Conservation (phyloP, 1,140 invertebrate genomes). For the Drosophila mayri region DNA sequence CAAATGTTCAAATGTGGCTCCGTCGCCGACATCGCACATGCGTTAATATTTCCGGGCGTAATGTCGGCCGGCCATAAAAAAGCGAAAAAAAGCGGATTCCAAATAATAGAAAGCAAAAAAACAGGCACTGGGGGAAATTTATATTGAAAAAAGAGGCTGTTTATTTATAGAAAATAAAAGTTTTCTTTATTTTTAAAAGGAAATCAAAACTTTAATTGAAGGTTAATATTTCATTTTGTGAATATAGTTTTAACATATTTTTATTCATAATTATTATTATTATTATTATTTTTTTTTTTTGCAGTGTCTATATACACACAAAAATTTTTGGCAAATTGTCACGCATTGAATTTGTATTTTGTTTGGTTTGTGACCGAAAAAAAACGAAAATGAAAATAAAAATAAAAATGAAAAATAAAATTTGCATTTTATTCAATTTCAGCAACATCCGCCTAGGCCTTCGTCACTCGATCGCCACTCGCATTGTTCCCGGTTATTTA, state of each 20-base stretch:
- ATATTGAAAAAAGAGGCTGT: not conserved
- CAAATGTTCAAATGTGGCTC: conserved; percentile 48
- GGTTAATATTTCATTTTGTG: no score
- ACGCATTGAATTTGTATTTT: conserved; percentile 77
- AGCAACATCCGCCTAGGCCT: conserved; percentile 51
- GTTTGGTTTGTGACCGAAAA: conserved; percentile 51
- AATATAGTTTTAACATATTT: no score
- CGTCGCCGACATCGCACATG: conserved; percentile 63
- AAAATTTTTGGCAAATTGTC: conserved; percentile 66
- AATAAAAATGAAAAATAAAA: conserved; percentile 63
- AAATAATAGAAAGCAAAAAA: conserved; percentile 39
- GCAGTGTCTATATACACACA: conserved; percentile 20
- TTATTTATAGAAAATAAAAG: no score
- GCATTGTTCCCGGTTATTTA: conserved; percentile 79
- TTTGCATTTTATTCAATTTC: conserved; percentile 83
- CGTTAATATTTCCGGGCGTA: conserved; percentile 79
- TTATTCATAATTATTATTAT: not conserved
- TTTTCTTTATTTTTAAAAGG: no score
- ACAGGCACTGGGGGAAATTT: conserved; percentile 12
- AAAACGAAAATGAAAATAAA: conserved; percentile 22
- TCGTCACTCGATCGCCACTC: conserved; percentile 44
- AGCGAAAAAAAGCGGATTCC: conserved; percentile 45
- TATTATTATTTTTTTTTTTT: no score
- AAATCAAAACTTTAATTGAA: no score
- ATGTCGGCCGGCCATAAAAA: conserved; percentile 70